Evolutionary conservation across 2,113 vertebrate species (phyloP).

Genomic region (Sialia sialis): DNA sequence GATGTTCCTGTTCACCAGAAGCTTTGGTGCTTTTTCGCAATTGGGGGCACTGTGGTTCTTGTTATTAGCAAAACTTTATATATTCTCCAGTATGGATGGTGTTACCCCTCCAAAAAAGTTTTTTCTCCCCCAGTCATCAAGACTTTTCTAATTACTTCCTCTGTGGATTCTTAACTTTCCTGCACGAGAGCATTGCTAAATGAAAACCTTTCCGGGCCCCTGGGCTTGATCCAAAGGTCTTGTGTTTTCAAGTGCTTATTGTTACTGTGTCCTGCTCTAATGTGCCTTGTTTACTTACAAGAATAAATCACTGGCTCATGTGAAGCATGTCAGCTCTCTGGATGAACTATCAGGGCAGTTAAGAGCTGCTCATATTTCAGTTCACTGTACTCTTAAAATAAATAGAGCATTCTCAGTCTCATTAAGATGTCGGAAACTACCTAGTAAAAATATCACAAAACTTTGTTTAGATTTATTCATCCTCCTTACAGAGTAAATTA

Average conservation of each 20-base stretch:
- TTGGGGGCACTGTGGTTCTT: not conserved
- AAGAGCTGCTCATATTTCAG: constrained; percentile 9
- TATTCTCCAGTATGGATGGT: not conserved
- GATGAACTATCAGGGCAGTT: not conserved
- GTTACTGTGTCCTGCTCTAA: not conserved
- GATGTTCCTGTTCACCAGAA: not conserved
- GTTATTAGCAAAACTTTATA: not conserved
- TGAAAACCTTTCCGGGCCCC: not conserved
- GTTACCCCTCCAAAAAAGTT: not conserved
- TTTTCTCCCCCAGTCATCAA: not conserved
- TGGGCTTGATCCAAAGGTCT: not conserved
- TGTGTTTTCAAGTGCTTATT: not conserved
- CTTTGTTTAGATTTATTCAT: not conserved
- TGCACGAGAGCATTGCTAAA: not conserved
- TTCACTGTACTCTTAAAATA: not conserved
- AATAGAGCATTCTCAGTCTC: not conserved
- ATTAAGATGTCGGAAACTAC: not conserved
- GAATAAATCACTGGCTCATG: constrained; percentile 27
- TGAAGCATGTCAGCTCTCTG: not conserved
- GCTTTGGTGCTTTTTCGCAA: not conserved
- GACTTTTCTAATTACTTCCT: not conserved
- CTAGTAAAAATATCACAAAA: not conserved
- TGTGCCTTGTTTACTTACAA: not conserved
- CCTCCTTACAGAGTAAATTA: not conserved
- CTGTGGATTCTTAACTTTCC: not conserved